These are phyloP conservation scores for Elysia chlorotica DNA, from an alignment of 1,140 invertebrate genomes.

Conservation along the genomic window DNA sequence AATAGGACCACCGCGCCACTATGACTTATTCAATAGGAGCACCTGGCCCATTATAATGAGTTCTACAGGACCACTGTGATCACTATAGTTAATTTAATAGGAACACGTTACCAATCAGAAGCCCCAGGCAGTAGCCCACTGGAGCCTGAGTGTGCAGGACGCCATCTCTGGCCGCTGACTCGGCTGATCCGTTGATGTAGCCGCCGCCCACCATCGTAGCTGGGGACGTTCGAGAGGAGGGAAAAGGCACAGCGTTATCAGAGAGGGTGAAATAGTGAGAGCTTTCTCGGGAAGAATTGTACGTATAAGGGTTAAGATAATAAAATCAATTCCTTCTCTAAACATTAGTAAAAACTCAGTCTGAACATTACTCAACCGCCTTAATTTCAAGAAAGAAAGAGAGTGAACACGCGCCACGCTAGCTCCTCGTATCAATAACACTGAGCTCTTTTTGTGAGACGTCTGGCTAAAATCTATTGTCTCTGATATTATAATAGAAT, in stretches of 20 bases:
- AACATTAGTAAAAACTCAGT: no score
- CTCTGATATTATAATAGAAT: no score
- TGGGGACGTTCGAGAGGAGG: constrained; percentile 40
- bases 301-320: neutral
- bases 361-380: neutral
- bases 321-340: neutral
- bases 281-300: neutral
- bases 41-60: no score
- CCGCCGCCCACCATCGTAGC: constrained; percentile 97
- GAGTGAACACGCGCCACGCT: neutral
- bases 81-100: no score
- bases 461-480: no score
- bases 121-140: constrained; percentile 88
- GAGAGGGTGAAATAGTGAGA: neutral
- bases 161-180: constrained; percentile 85
- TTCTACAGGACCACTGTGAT: no score
- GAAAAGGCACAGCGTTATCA: neutral
- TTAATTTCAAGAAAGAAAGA: neutral
- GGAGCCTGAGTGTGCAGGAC: constrained; percentile 95
- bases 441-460: no score
- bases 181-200: constrained; percentile 96
- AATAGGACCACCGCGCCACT: no score
- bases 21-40: no score
- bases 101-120: constrained; percentile 86
- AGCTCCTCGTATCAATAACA: no score